Percentiles rank a stretch among this genome's conserved stretches.
These are phyloP conservation scores for Marasmarcha lunaedactyla DNA, from an alignment of 2,888 invertebrate species.

Conservation along the genomic window DNA sequence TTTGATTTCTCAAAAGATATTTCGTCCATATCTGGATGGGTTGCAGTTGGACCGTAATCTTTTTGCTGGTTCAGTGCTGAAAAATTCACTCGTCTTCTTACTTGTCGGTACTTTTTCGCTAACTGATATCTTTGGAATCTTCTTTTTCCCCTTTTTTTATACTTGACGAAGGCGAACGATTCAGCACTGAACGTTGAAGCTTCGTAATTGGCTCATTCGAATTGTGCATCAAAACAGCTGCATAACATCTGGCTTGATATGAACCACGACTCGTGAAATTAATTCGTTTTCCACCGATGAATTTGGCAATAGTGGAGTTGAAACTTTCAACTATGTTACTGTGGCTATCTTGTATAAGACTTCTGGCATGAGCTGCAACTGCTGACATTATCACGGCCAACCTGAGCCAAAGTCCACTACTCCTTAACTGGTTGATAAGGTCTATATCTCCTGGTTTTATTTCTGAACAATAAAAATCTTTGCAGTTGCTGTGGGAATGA, in stretches of 20 bases:
- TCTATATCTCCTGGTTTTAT: not conserved
- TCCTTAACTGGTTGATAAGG: not conserved
- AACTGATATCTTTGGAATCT: not conserved
- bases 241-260: not conserved
- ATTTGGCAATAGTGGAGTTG: slow-evolving; percentile 2
- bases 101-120: not conserved
- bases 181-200: not conserved
- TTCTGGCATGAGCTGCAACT: not conserved
- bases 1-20: not conserved
- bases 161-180: not conserved
- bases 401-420: not conserved
- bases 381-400: not conserved
- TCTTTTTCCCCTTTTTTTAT: not conserved
- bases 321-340: slow-evolving; percentile 3
- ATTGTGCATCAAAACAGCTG: not conserved
- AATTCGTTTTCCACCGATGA: slow-evolving; percentile 3
- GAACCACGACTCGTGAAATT: not conserved
- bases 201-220: not conserved
- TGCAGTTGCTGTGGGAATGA: not conserved
- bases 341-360: not conserved
- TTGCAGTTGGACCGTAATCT: not conserved
- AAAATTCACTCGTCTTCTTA: not conserved
- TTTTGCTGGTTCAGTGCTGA: not conserved
- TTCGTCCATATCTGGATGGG: not conserved
- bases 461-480: slow-evolving; percentile 1